These are phyloP conservation scores for Henicopernis longicauda DNA, from an alignment of 2,113 vertebrate species.

Conservation along the genomic window DNA sequence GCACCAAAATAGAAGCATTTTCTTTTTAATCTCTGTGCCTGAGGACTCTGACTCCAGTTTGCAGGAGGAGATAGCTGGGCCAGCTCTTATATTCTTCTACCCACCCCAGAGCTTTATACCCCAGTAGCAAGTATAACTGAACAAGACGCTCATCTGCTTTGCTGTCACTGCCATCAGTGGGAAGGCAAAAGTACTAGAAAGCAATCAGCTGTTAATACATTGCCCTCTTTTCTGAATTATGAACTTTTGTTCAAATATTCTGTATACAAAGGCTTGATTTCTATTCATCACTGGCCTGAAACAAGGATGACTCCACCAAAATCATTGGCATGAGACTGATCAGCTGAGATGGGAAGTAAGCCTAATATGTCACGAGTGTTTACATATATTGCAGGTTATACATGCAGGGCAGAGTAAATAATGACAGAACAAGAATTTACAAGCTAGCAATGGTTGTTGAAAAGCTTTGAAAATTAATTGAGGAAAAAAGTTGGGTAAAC, in stretches of 20 bases:
- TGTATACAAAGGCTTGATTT: background rate
- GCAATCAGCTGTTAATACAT: background rate
- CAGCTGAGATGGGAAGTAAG: background rate
- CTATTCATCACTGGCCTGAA: background rate
- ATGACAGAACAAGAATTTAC: conserved; percentile 6
- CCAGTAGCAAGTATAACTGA: background rate
- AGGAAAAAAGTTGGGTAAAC: background rate
- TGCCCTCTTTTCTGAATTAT: background rate
- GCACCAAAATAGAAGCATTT: background rate
- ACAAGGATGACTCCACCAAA: background rate
- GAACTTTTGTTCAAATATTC: background rate
- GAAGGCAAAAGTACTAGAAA: background rate
- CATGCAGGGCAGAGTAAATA: background rate
- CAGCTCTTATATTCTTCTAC: background rate
- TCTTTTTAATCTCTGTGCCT: background rate
- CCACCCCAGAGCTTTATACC: background rate
- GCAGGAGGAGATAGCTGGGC: background rate
- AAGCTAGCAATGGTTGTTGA: background rate
- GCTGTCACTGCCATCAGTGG: background rate
- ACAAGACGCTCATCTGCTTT: background rate
- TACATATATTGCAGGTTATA: background rate
- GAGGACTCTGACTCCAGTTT: background rate
- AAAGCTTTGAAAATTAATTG: conserved; percentile 55
- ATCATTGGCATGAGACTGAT: background rate
- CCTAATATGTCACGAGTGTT: background rate